Evolutionary conservation across 2,888 invertebrate species (phyloP).

Genomic region (Anthrax anthrax): DNA sequence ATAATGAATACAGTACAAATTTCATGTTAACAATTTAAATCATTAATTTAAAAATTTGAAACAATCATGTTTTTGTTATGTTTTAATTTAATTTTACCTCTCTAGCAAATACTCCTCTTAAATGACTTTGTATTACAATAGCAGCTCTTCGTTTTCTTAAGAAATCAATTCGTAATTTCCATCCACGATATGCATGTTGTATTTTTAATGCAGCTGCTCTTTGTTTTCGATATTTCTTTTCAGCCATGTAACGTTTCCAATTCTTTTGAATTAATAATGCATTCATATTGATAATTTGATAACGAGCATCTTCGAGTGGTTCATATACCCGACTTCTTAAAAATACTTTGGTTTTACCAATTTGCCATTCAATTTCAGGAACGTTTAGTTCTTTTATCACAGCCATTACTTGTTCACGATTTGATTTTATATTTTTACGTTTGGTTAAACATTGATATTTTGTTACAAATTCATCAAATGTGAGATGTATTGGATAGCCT

Average conservation of each 20-base stretch:
- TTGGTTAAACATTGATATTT: slow-evolving; percentile 58
- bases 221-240: slow-evolving; percentile 51
- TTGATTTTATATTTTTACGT: slow-evolving; percentile 19
- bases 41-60: neutral
- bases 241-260: slow-evolving; percentile 51
- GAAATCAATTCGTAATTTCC: slow-evolving; percentile 70
- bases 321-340: slow-evolving; percentile 66
- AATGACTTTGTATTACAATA: slow-evolving; percentile 70
- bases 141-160: slow-evolving; percentile 68
- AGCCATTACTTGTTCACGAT: slow-evolving; percentile 21
- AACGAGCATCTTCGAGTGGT: slow-evolving; percentile 67
- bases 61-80: neutral
- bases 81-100: slow-evolving; percentile 41
- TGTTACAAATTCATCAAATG: slow-evolving; percentile 57
- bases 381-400: slow-evolving; percentile 51
- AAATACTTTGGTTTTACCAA: slow-evolving; percentile 77
- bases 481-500: slow-evolving; percentile 77
- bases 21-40: neutral
- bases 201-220: slow-evolving; percentile 56
- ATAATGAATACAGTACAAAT: neutral
- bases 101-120: slow-evolving; percentile 79
- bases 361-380: slow-evolving; percentile 69
- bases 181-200: slow-evolving; percentile 73
- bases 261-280: slow-evolving; percentile 63
- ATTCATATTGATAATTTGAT: slow-evolving; percentile 50